Evolutionary conservation across 1,140 invertebrate genomes (phyloP).

Genomic region (Caerostris darwini): DNA sequence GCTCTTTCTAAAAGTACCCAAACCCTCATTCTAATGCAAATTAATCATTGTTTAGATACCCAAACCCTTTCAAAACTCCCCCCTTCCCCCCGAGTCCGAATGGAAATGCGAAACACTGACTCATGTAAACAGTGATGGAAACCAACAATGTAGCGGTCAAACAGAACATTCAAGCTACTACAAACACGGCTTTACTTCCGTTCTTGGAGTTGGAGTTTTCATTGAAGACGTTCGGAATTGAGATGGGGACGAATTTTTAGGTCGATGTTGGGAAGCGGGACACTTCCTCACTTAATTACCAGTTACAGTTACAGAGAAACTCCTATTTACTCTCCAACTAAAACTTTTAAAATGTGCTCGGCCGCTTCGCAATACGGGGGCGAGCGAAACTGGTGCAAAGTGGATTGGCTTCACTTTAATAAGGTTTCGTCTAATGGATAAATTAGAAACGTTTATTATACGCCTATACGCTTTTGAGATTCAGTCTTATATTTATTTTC

Average conservation of each 20-base stretch:
- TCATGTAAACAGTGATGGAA: background rate
- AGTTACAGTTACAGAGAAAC: slow-evolving; percentile 9
- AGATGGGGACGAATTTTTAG: slow-evolving; percentile 39
- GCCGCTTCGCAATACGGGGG: background rate
- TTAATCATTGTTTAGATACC: slow-evolving; percentile 3
- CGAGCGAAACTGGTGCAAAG: background rate
- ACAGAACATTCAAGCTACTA: background rate
- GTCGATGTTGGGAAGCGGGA: slow-evolving; percentile 1
- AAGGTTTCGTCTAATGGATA: background rate
- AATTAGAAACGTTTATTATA: background rate
- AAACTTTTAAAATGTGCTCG: slow-evolving; percentile 44
- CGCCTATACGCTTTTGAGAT: too few relatives aligned
- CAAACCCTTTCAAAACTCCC: background rate
- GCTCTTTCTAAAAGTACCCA: background rate
- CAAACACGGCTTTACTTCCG: slow-evolving; percentile 18
- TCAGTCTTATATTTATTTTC: too few relatives aligned
- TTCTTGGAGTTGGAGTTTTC: background rate
- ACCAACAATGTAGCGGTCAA: slow-evolving; percentile 11
- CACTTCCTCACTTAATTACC: slow-evolving; percentile 45
- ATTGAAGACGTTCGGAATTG: slow-evolving; percentile 25
- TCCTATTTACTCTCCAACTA: slow-evolving; percentile 37
- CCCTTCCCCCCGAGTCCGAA: background rate
- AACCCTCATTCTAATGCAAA: background rate
- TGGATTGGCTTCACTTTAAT: background rate
- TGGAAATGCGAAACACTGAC: background rate